Evolutionary conservation across 2,113 vertebrate genomes (phyloP), one percentile per base, ranked within the genome.

Genomic region (Clupea harengus): DNA sequence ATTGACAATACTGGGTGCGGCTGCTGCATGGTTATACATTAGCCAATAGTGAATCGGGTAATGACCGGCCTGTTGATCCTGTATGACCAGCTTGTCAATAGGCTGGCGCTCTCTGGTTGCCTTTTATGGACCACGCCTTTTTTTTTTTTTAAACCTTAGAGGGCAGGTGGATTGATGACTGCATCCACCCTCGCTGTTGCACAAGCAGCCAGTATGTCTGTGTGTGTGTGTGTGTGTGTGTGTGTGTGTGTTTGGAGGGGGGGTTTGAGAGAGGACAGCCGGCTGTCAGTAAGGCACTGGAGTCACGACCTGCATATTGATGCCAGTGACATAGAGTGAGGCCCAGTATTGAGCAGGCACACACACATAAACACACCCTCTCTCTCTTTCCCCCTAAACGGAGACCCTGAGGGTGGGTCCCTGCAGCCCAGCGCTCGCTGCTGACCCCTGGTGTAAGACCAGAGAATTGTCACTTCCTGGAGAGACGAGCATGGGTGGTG

Each of bases 21-120:
- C 64, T 81, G 60, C 67, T 32, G 11, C 45, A 49, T 50, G 52
- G 81, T 67, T 81, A 83, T 32, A 84, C 67, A 88, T 85, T 82
- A 88, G 85, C 72, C 72, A 39, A 5, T 17, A 5, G 28, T 13
- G 9, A 2, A 17, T 15, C 72, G 20, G 72, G 20, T 64, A 22
- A 64, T 64, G 60, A 64, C 4, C n/a, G 64, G 72, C 13, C 32
- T 39, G 72, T 78, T 18, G 28, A 18, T 78, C 28, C 28, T 44
- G 28, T 78, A 32, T 1, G 72, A 28, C 67, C 28, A 39, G 28
- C 67, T 32, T 32, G 25, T 32, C 28, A 75, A 39, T 39, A 75
- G 28, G 39, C 11, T 8, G 9, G n/a, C 15, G 25, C 25, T 32
- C 28, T 39, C 67, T 28, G 25, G 10, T 78, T 39, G 72, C 32